These are phyloP conservation scores for Agonopterix alstromeriana DNA, from an alignment of 2,888 invertebrate genomes.

Conservation along the genomic window DNA sequence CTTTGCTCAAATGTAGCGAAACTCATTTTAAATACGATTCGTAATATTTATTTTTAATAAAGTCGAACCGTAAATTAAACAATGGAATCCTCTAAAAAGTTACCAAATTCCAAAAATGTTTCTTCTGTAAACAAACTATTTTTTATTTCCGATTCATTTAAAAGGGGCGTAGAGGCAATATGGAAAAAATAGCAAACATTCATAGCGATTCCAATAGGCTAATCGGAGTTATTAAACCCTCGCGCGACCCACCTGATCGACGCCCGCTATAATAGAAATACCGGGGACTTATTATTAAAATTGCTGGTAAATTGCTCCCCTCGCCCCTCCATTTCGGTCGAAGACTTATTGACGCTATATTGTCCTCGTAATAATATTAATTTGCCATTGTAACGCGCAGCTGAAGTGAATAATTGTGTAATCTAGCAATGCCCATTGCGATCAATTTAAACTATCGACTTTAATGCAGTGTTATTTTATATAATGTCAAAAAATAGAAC, in stretches of 20 bases:
- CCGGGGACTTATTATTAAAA: slow-evolving; percentile 77
- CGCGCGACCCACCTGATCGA: slow-evolving; percentile 70
- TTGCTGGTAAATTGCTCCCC: slow-evolving; percentile 75
- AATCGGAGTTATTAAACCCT: slow-evolving; percentile 76
- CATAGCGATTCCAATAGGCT: slow-evolving; percentile 74
- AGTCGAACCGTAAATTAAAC: no score
- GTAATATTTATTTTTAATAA: no score
- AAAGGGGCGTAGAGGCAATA: slow-evolving; percentile 23
- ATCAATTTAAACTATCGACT: background rate
- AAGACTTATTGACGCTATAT: slow-evolving; percentile 42
- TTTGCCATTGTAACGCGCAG: slow-evolving; percentile 18
- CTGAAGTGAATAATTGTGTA: slow-evolving; percentile 2
- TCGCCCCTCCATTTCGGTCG: slow-evolving; percentile 60
- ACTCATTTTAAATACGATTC: no score
- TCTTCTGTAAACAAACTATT: slow-evolving; percentile 36
- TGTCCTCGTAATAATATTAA: slow-evolving; percentile 39
- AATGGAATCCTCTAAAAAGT: no score
- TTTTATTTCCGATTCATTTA: slow-evolving; percentile 53
- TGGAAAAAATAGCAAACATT: slow-evolving; percentile 75
- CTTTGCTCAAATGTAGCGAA: slow-evolving; percentile 1
- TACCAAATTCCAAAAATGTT: background rate
- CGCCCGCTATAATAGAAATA: slow-evolving; percentile 75
- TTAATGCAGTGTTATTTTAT: background rate
- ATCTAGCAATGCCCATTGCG: background rate
- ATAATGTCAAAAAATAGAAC: background rate